Percentiles rank a stretch among this genome's conserved stretches.
Evolutionary conservation across 2,888 invertebrate genomes (phyloP).

Genomic region (Tridacna gigas): DNA sequence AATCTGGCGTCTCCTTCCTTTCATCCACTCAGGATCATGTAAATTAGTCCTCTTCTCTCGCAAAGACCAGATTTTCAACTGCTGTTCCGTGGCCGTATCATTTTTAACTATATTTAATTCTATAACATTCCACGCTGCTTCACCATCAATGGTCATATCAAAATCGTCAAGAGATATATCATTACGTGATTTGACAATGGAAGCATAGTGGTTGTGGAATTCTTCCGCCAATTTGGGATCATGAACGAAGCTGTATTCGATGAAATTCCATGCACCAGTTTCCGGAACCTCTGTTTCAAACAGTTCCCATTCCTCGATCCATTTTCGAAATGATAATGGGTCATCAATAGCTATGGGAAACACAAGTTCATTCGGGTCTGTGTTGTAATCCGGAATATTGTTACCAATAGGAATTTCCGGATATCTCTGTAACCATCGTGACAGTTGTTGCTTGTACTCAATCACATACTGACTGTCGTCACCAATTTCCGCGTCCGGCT

Average conservation of each 20-base stretch:
- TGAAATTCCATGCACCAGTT: constrained; percentile 60
- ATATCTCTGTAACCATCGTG: constrained; percentile 65
- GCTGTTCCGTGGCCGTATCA: constrained; percentile 67
- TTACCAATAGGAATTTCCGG: constrained; percentile 40
- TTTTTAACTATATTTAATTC: constrained; percentile 66
- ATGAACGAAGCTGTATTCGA: background rate
- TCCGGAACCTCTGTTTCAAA: constrained; percentile 70
- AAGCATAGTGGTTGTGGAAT: constrained; percentile 11
- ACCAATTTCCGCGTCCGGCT: constrained; percentile 11
- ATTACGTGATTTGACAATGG: constrained; percentile 8
- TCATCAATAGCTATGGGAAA: constrained; percentile 67
- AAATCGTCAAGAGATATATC: constrained; percentile 49
- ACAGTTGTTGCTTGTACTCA: constrained; percentile 64
- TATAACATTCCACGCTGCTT: constrained; percentile 69
- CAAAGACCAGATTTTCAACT: constrained; percentile 54
- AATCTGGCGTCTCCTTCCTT: constrained; percentile 54
- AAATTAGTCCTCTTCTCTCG: constrained; percentile 60
- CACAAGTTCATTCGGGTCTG: constrained; percentile 63
- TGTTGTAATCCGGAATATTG: background rate
- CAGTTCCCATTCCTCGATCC: constrained; percentile 63
- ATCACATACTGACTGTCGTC: constrained; percentile 29
- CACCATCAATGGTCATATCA: constrained; percentile 69
- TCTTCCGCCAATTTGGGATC: background rate
- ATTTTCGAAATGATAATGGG: constrained; percentile 61
- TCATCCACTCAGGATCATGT: constrained; percentile 59